Evolutionary conservation across 2,113 vertebrate species (phyloP).

Genomic region (Sinocyclocheilus anophthalmus): DNA sequence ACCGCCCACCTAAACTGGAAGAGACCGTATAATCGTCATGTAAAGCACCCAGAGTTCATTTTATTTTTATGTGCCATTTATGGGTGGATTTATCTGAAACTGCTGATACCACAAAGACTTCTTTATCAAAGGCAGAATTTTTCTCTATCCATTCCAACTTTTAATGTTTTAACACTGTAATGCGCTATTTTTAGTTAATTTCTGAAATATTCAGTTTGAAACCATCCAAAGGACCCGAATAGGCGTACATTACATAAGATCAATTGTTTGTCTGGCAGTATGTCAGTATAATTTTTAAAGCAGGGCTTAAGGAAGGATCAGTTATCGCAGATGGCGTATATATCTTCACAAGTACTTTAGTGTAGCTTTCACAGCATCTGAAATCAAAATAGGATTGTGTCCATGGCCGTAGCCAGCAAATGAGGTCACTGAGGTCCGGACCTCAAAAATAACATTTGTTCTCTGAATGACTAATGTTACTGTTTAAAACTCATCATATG

Average conservation of each 20-base stretch:
- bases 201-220: background rate
- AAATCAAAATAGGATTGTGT: background rate
- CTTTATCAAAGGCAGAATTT: background rate
- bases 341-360: background rate
- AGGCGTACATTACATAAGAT: background rate
- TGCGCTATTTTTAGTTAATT: background rate
- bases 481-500: too few relatives aligned
- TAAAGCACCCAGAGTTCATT: conserved; percentile 3
- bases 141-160: background rate
- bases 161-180: too few relatives aligned
- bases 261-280: background rate
- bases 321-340: conserved; percentile 18
- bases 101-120: background rate
- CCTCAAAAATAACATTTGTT: too few relatives aligned
- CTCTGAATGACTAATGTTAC: too few relatives aligned
- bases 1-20: conserved; percentile 1
- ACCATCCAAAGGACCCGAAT: background rate
- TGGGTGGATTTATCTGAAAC: background rate
- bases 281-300: background rate
- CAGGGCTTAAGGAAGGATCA: background rate
- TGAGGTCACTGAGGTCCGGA: too few relatives aligned
- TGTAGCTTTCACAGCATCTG: background rate
- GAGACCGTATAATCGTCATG: background rate
- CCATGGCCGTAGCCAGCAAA: too few relatives aligned
- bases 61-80: conserved; percentile 3